phyloP scores from a whole-genome alignment of 1,140 invertebrate genomes.

The Grapholita molesta region DNA sequence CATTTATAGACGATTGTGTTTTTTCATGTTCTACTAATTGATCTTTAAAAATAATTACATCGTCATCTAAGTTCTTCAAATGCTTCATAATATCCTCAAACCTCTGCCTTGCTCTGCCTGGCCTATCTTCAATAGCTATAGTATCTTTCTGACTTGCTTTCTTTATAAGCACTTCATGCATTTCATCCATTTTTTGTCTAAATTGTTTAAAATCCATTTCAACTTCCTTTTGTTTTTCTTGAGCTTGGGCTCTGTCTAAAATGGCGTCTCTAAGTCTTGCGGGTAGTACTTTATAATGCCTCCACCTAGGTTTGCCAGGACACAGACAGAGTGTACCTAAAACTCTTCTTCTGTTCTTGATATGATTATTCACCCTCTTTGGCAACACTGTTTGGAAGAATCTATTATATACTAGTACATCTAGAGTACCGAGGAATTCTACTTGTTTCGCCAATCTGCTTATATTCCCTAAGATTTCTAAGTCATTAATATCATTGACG shows the following conservation, averaged over 20 bases:
- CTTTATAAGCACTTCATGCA: conserved; percentile 46
- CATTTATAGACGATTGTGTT: conserved; percentile 42
- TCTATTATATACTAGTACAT: conserved; percentile 60
- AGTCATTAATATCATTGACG: conserved; percentile 81
- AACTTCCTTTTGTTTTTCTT: conserved; percentile 52
- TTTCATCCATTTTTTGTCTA: conserved; percentile 50
- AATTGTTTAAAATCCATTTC: conserved; percentile 43
- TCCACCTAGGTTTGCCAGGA: conserved; percentile 57
- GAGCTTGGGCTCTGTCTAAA: conserved; percentile 54
- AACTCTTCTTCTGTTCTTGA: conserved; percentile 55
- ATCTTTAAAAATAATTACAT: conserved; percentile 41
- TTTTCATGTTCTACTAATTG: conserved; percentile 42
- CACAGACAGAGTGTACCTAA: conserved; percentile 39
- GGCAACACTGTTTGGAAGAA: conserved; percentile 53
- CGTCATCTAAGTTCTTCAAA: conserved; percentile 48
- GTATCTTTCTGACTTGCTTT: conserved; percentile 26
- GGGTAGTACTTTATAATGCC: conserved; percentile 48
- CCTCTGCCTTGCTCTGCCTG: conserved; percentile 29
- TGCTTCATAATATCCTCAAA: conserved; percentile 47
- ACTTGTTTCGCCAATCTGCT: conserved; percentile 69
- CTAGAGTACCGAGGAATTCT: conserved; percentile 67
- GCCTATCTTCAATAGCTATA: conserved; percentile 27
- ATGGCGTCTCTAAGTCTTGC: conserved; percentile 52
- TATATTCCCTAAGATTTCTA: conserved; percentile 77
- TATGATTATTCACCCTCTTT: conserved; percentile 39